phyloP scores from a whole-genome alignment of 1,140 invertebrate genomes.

The Colletes latitarsis region DNA sequence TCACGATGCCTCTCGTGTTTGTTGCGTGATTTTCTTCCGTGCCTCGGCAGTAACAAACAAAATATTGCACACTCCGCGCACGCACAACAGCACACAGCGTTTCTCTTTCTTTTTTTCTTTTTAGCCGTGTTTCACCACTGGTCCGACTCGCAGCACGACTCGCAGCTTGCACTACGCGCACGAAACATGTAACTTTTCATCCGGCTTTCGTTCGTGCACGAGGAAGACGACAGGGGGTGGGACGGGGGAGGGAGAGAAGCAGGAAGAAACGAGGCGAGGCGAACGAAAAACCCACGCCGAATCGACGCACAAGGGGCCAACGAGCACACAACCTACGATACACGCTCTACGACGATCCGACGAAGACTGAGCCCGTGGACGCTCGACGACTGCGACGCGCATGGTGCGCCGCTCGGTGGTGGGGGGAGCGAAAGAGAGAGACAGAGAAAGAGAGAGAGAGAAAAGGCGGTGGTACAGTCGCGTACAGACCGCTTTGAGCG shows the following conservation, averaged over 20 bases:
- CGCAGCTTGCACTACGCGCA: constrained; percentile 47
- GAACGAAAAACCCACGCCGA: constrained; percentile 47
- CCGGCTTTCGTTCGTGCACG: constrained; percentile 3
- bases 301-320: constrained; percentile 33
- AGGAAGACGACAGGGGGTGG: background rate
- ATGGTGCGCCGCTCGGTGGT: constrained; percentile 63
- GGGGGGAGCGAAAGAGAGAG: constrained; percentile 6
- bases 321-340: constrained; percentile 39
- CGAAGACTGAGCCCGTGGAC: constrained; percentile 74
- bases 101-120: constrained; percentile 12
- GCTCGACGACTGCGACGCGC: constrained; percentile 72
- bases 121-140: constrained; percentile 46
- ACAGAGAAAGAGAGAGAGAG: background rate
- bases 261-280: constrained; percentile 25
- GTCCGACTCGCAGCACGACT: constrained; percentile 42
- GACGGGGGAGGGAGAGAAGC: background rate
- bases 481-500: constrained; percentile 33
- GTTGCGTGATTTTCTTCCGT: constrained; percentile 6
- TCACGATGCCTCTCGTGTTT: constrained; percentile 67
- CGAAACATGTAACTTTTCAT: constrained; percentile 34
- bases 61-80: constrained; percentile 60
- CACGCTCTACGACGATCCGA: constrained; percentile 74
- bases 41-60: constrained; percentile 27
- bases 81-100: constrained; percentile 56
- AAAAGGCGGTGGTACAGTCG: constrained; percentile 34